Evolutionary conservation across 2,888 invertebrate species (phyloP).

Genomic region (Dioctria linearis): DNA sequence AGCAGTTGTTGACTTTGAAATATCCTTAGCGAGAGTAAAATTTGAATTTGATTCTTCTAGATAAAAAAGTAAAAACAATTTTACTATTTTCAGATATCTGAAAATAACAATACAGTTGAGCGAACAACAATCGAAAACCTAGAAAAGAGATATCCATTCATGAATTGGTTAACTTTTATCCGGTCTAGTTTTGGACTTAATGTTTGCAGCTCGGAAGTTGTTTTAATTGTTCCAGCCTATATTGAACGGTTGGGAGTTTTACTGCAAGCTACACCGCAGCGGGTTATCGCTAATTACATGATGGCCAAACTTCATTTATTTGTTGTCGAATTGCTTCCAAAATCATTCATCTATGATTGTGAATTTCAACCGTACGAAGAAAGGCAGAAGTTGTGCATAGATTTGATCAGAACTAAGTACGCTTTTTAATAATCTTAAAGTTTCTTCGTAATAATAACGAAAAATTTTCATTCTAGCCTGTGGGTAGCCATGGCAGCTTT

Average conservation of each 20-base stretch:
- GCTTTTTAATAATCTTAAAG: not conserved
- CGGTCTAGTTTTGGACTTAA: conserved; percentile 36
- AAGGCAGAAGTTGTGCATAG: conserved; percentile 34
- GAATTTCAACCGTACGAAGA: conserved; percentile 7
- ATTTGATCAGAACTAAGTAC: conserved; percentile 39
- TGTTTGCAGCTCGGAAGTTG: not conserved
- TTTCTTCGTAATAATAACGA: not conserved
- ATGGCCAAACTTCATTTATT: conserved; percentile 41
- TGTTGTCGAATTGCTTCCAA: conserved; percentile 14
- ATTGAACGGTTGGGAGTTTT: not conserved
- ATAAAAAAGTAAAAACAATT: not conserved
- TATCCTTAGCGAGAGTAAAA: not conserved
- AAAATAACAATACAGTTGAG: conserved; percentile 13
- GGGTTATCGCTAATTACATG: conserved; percentile 42
- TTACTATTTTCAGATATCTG: not conserved
- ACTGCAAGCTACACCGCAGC: not conserved
- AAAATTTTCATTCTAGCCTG: conserved; percentile 7
- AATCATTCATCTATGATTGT: not conserved
- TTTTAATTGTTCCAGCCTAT: conserved; percentile 29
- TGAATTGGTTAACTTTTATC: conserved; percentile 25
- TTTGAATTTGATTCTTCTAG: not conserved
- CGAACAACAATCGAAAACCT: conserved; percentile 7
- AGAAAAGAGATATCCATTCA: conserved; percentile 1
- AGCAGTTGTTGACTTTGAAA: conserved; percentile 12
- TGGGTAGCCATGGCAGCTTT: conserved; percentile 22